Base-by-base conservation (phyloP, 2,113 vertebrate species). In the Eudyptes chrysolophus region DNA sequence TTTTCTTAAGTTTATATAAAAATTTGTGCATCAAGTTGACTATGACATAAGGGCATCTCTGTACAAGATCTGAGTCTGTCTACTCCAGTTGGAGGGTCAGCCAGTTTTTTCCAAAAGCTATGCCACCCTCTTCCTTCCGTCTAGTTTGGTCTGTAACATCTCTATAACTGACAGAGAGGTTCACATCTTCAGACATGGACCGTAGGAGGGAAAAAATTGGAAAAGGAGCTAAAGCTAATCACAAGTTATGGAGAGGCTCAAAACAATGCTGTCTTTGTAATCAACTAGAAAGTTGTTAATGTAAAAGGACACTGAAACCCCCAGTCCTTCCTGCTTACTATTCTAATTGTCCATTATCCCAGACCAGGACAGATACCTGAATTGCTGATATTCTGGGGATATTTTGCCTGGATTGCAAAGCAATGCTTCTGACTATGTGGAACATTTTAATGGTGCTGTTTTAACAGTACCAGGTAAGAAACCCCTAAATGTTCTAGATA, bases 401-500 rank as follows among this genome's bases (percentile, higher is more conserved):
- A 46, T 66, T 92, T 74, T 74, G 20, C 38, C 29, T 64, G 60
- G 62, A 64, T 58, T 62, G 24, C 40, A 86, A 83, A 80, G 36
- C 30, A 80, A 44, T 88, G n/a, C 20, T 77, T 65, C 76, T 81
- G 62, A 64, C 44, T 29, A 10, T 2, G 9, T 55, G 38, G 58
- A 86, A 80, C 5, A 32, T 36, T 86, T 76, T 80, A 65, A 66
- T 7, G 9, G 14, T 62, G 21, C 7, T 74, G 4, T 83, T 83
- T 62, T 55, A 87, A 74, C 17, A 75, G 7, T 27, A 40, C 6
- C 18, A 27, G 17, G 22, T 85, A 42, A 83, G 87, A 77, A 77
- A 3, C 0, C 7, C 22, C 5, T 44, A 15, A 54, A 3, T 57
- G 32, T 77, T 72, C 34, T 40, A 16, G 51, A 40, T 0, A 46